Evolutionary conservation across 2,113 vertebrate genomes (phyloP).

Genomic region (Piprites chloris): DNA sequence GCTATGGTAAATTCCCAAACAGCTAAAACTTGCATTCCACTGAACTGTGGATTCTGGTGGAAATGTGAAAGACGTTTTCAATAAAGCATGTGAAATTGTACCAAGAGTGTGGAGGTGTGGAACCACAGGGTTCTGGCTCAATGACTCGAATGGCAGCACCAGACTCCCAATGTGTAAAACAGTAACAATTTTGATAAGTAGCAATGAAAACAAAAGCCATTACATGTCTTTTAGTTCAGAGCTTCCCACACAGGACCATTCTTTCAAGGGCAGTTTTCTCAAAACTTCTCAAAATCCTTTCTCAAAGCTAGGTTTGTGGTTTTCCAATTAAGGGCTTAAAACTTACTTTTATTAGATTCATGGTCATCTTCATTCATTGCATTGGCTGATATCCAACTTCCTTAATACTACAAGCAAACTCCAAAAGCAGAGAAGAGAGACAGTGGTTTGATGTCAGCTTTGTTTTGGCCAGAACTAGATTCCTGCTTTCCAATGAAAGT

Average conservation of each 20-base stretch:
- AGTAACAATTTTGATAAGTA: not conserved
- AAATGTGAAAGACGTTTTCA: not conserved
- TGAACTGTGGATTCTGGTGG: not conserved
- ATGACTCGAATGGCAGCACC: not conserved
- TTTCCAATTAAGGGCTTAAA: not conserved
- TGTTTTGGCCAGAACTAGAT: not conserved
- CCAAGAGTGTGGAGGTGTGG: not conserved
- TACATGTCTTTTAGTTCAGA: not conserved
- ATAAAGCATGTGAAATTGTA: not conserved
- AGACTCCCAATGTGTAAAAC: not conserved
- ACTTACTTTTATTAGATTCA: not conserved
- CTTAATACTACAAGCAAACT: not conserved
- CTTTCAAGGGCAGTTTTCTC: not conserved
- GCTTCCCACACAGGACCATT: not conserved
- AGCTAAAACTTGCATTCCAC: not conserved
- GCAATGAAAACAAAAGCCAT: not conserved
- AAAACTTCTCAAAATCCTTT: too few relatives aligned
- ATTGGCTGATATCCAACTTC: not conserved
- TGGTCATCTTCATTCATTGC: not conserved
- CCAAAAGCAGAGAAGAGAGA: not conserved
- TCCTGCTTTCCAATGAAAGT: not conserved
- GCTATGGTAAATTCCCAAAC: conserved; percentile 8
- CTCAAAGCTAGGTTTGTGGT: not conserved
- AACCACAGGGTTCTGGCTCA: not conserved
- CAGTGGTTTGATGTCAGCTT: not conserved